Evolutionary conservation across 1,140 invertebrate species (phyloP).

Genomic region (Arion vulgaris): DNA sequence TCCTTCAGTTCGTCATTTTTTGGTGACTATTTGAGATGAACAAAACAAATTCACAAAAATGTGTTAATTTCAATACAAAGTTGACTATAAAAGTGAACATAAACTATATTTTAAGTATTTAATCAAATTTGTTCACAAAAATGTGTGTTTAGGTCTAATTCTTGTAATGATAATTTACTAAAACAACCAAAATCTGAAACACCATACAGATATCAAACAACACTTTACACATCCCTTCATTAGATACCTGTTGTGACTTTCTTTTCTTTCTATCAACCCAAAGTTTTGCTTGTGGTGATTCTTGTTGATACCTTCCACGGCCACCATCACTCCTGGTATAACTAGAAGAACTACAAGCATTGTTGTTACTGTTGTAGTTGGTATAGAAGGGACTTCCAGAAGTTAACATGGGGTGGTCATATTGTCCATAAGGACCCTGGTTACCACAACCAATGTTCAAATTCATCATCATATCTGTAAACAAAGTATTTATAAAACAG

Average conservation of each 20-base stretch:
- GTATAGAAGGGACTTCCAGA: background rate
- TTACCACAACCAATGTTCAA: background rate
- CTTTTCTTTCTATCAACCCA: background rate
- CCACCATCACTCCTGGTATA: slow-evolving; percentile 2
- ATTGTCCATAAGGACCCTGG: background rate
- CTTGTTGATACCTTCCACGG: background rate
- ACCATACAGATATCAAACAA: too few relatives aligned
- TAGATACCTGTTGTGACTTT: slow-evolving; percentile 14
- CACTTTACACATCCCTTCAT: background rate
- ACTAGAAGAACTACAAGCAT: too few relatives aligned
- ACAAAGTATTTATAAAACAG: background rate
- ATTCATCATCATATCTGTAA: slow-evolving; percentile 20
- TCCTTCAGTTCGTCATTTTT: background rate
- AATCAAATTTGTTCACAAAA: too few relatives aligned
- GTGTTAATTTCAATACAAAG: too few relatives aligned
- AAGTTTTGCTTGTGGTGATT: background rate
- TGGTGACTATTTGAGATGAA: background rate
- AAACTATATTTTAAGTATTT: too few relatives aligned
- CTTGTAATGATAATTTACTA: too few relatives aligned
- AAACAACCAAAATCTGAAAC: too few relatives aligned
- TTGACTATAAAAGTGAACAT: too few relatives aligned
- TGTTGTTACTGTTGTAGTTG: slow-evolving; percentile 17
- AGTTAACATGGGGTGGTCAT: slow-evolving; percentile 6
- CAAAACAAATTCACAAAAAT: too few relatives aligned
- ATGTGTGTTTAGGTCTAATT: too few relatives aligned